Base-by-base conservation (phyloP, 2,888 invertebrate species). In the Pollenia labialis region DNA sequence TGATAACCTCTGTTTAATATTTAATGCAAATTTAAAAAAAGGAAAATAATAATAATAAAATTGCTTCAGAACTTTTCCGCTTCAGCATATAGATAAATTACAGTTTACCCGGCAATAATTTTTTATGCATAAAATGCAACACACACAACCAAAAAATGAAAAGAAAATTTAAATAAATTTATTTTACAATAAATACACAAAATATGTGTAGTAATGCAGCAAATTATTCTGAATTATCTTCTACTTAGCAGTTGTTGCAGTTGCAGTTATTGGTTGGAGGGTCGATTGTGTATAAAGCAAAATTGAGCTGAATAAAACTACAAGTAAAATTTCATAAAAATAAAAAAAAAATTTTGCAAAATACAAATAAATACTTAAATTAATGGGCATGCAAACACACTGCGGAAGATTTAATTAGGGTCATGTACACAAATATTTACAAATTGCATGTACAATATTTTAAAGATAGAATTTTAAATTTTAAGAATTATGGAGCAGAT, bases 131-230 rank as follows among this genome's bases (percentile, higher is more conserved):
- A 50, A 54, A 69, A 52, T 18, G 12, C 10, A 44, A 11, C 64
- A 48, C 23, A 46, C 42, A 32, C 9, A 23, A 11, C 4, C 16
- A 12, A 48, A 50, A 48, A 32, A 23, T 46, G 7, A 10, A 23
- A 14, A 71, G 2, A 56, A n/a, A 18, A 4, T 11, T 23, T 18
- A 56, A 42, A 68, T 32, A 48, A 48, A 46, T 46, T 8, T n/a
- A 77, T 46, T 66, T 74, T 48, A 42, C 18, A 42, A 60, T 23
- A 74, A 60, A 76, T 54, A 68, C 14, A 56, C 32, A 58, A 71
- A 80, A 80, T 44, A 81, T 81, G 54, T 72, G 64, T 50, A 80
- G 66, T 66, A 72, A 58, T 68, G 58, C 76, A 58, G 74, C 79
- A 84, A 68, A 60, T 76, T 72, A 68, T 85, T 72, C 11, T 16